Base-by-base conservation (phyloP, 1,140 invertebrate species). In the Carcinoscorpius rotundicauda region DNA sequence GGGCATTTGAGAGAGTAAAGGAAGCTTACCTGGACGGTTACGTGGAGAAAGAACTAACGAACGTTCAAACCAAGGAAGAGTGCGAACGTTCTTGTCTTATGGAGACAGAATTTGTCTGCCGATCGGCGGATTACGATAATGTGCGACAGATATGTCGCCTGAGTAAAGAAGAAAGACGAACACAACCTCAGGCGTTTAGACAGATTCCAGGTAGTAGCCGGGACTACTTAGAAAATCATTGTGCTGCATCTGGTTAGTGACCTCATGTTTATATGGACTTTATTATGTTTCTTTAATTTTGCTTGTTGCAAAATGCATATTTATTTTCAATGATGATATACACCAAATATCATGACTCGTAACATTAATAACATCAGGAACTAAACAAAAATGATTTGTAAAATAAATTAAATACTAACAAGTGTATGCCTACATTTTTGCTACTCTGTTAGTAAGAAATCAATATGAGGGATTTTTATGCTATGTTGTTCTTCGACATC, bases 141-240 rank as follows among this genome's bases (percentile, higher is more conserved):
- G 66, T 68, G 6, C 62, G 69, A 61, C 72, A 76, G 62, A 66
- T 76, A 4, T 82, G 81, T 68, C 71, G 76, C 1, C 70, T 82
- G 56, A 81, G 78, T 64, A 71, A 75, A 51, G 79, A 82, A 65
- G 79, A 81, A 68, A 72, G 79, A 8, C 70, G 80, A 62, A 80
- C 80, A 9, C 77, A 79, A 64, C 80, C 81, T 4, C 76, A 76
- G 49, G 79, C 80, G 2, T 82, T 82, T 66, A 69, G 76, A 64
- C 64, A 76, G 58, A 68, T 74, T 6, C 72, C 74, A 9, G 77
- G 75, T 8, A 74, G 73, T 5, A 71, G 72, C 5, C 72, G 79
- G 5, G 79, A 82, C 66, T 82, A 82, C 64, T 70, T 82, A 29
- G 81, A 82, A 71, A 82, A 82, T 69, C 80, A 82, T 69, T 82